Evolutionary conservation across 2,797 vertebrate genomes (phyloP), one percentile per base, ranked within the genome.

Genomic region (Cryptoblepharus egeriae): DNA sequence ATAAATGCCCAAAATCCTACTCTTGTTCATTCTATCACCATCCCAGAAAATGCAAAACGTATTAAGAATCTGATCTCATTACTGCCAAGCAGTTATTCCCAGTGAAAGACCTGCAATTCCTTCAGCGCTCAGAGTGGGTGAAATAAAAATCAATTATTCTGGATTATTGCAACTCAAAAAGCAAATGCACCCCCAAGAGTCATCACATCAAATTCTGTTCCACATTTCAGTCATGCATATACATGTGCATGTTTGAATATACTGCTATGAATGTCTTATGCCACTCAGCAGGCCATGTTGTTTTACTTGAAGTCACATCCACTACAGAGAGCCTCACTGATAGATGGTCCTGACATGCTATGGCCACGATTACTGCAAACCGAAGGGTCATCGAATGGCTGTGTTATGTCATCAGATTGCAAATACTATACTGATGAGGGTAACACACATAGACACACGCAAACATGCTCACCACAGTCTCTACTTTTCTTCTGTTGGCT

Each of bases 211-310:
- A 85, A 91, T 80, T 80, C 24, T 79, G 73, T 82, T 83, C 79
- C 82, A 58, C 57, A 75, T 75, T 90, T 88, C 89, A 90, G 91
- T 77, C 88, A 88, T 76, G 67, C 79, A 52, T 32, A 42, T 89
- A 85, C 81, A 77, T 18, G 1, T 39, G 61, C 80, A 42, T 83
- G 12, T 73, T 84, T 75, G 3, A 1, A 63, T 57, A 18, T 0
- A 0, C 24, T 79, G 39, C 80, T 70, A 0, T 11, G 30, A 82
- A 69, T 57, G 81, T 20, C 87, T 77, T 61, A 75, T 37, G 18
- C 1, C 2, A 74, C 86, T 78, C 3, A 10, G n/a, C 72, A 90
- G 87, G 89, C 92, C 89, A 9, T 20, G 57, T 90, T 90, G 87
- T 77, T 81, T 69, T 73, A 49, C 37, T 28, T 82, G 45, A 28